These are phyloP conservation scores for Otis tarda DNA, from an alignment of 2,113 vertebrate genomes.

Conservation along the genomic window DNA sequence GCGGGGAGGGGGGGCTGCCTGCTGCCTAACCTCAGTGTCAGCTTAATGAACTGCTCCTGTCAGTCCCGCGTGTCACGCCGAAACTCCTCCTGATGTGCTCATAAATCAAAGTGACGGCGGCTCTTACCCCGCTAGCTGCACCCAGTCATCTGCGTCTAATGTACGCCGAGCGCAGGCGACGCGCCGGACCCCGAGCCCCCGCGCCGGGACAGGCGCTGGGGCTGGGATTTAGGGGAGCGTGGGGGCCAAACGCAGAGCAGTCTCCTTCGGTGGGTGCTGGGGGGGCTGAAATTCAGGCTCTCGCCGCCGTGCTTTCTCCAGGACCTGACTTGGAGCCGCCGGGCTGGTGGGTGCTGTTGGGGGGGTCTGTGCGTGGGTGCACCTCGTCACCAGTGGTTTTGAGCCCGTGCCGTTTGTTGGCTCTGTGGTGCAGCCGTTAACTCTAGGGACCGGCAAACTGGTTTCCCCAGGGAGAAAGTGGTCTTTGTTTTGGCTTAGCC, in stretches of 20 bases:
- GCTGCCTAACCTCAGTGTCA: slow-evolving; percentile 74
- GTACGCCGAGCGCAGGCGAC: slow-evolving; percentile 76
- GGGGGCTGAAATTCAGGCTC: background rate
- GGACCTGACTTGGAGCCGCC: background rate
- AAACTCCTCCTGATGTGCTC: slow-evolving; percentile 94
- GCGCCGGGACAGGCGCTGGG: background rate
- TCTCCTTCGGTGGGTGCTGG: background rate
- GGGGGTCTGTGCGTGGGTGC: background rate
- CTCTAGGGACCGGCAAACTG: background rate
- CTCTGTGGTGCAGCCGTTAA: accelerated
- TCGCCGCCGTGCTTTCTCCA: background rate
- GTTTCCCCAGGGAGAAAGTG: background rate
- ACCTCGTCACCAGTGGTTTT: background rate
- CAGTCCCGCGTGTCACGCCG: slow-evolving; percentile 85
- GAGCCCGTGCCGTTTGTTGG: background rate
- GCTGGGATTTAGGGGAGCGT: background rate
- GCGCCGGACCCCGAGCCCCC: slow-evolving; percentile 64
- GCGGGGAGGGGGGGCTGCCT: background rate
- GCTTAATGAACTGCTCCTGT: slow-evolving; percentile 92
- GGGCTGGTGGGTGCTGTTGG: background rate
- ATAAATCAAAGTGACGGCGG: slow-evolving; percentile 94
- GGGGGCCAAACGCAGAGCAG: accelerated
- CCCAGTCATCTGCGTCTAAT: slow-evolving; percentile 90
- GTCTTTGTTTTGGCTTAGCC: background rate
- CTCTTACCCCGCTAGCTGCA: slow-evolving; percentile 88